phyloP scores from a whole-genome alignment of 2,888 invertebrate genomes.

The Omphaloscelis lunosa region DNA sequence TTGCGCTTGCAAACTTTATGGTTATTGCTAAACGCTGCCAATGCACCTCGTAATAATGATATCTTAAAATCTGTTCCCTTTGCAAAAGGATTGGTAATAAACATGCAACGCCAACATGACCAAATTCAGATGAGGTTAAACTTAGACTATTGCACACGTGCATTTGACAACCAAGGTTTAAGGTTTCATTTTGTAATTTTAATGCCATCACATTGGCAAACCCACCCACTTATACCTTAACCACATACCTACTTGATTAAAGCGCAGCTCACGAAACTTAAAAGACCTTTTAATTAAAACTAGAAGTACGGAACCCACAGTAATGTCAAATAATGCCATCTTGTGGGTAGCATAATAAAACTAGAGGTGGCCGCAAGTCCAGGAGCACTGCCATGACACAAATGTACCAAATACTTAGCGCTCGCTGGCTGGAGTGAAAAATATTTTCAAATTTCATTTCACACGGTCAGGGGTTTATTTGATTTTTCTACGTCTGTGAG shows the following conservation, averaged over 20 bases:
- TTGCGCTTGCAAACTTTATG: conserved; percentile 37
- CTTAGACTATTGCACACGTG: background rate
- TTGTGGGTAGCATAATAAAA: conserved; percentile 55
- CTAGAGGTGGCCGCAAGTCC: conserved; percentile 49
- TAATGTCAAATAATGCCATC: conserved; percentile 46
- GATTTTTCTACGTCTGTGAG: conserved; percentile 48
- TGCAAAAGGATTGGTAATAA: background rate
- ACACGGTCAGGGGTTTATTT: conserved; percentile 41
- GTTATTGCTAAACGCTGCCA: conserved; percentile 42
- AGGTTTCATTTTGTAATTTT: background rate
- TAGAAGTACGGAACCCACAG: conserved; percentile 44
- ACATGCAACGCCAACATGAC: background rate
- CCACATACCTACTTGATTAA: conserved; percentile 23
- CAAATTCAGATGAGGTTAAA: background rate
- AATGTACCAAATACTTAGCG: conserved; percentile 59
- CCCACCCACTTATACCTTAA: background rate
- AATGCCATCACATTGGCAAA: background rate
- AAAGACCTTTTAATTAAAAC: conserved; percentile 46
- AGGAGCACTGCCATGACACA: conserved; percentile 47
- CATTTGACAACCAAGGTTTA: background rate
- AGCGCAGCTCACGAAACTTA: background rate
- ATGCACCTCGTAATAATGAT: conserved; percentile 21
- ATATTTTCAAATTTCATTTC: conserved; percentile 59
- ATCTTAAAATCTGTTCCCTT: conserved; percentile 4
- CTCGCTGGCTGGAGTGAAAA: conserved; percentile 35